Evolutionary conservation across 2,888 invertebrate genomes (phyloP), one percentile per base, ranked within the genome.

Genomic region (Glaucopsyche alexis): DNA sequence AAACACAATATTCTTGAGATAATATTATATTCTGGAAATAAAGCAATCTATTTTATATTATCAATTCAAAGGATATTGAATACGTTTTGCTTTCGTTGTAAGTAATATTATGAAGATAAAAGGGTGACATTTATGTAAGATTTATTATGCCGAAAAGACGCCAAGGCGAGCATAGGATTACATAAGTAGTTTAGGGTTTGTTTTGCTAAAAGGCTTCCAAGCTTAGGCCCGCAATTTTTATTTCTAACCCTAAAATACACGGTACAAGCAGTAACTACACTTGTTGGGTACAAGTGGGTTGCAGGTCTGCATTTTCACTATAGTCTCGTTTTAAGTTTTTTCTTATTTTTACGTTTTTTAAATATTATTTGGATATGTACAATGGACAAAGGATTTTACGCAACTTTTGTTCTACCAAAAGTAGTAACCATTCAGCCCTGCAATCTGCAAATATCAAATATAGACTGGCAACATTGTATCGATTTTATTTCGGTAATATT

Each of bases 401-500:
- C 29, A 42, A 42, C 45, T 11, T 16, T 45, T 47, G 5, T 14
- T 11, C 8, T 13, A 47, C 6, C 6, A 13, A 29, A 29, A 69
- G 69, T 19, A 47, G 45, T 67, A 67, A 67, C 49, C 16, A 45
- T 16, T 9, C 8, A 42, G 7, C 7, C n/a, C n/a, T n/a, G n/a
- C n/a, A n/a, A n/a, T 42, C 14, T 29, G 47, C n/a, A 9, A 19
- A 29, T n/a, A n/a, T 7, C 49, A 49, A 8, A 47, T 19, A 19
- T 45, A 47, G 69, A 47, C 29, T 19, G 67, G 47, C 64, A 67
- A 67, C 45, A 71, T 74, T 72, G 71, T 75, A 75, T 75, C 69
- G 75, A 74, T 75, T 75, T 74, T 72, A 64, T 71, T 74, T 75
- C 75, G 74, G 66, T 9, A 11, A 69, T 40, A 60, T 65, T 75